Percentiles rank a stretch among this genome's conserved stretches.
These are phyloP conservation scores for Ceyx cyanopectus DNA, from an alignment of 2,113 vertebrate genomes.

Conservation along the genomic window DNA sequence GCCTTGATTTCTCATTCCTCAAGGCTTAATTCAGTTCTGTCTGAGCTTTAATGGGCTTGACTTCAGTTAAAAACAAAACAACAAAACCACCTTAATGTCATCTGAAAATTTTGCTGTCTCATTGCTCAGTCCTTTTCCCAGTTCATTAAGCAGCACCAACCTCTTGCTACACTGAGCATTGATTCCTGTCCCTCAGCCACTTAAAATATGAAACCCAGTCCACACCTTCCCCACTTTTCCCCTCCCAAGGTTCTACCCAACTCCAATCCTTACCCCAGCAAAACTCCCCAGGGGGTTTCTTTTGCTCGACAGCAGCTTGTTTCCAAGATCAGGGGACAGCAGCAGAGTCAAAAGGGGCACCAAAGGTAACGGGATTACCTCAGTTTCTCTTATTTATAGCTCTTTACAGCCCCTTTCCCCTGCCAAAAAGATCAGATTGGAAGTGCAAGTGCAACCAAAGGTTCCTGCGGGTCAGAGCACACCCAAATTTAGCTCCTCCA, in stretches of 20 bases:
- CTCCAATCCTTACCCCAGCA: not conserved
- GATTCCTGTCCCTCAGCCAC: not conserved
- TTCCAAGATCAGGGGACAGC: not conserved
- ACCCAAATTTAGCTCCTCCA: not conserved
- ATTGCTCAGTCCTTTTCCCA: not conserved
- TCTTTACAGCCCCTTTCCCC: conserved; percentile 13
- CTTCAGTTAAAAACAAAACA: not conserved
- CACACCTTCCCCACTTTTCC: not conserved
- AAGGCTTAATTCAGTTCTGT: not conserved
- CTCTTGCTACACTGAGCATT: not conserved
- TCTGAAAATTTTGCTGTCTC: conserved; percentile 62
- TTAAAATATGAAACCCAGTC: not conserved
- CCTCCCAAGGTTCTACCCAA: not conserved
- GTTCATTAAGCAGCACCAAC: conserved; percentile 45
- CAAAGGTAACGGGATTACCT: conserved; percentile 19
- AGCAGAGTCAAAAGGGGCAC: not conserved
- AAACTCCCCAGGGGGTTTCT: not conserved
- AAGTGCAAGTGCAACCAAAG: conserved; percentile 1
- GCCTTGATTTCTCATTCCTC: not conserved
- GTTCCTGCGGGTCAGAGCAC: not conserved
- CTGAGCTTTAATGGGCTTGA: not conserved
- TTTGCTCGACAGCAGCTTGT: not conserved
- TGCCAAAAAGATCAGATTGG: conserved; percentile 62
- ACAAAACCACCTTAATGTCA: not conserved
- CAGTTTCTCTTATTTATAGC: conserved; percentile 73